These are phyloP conservation scores for Sebastes glaucus DNA, from an alignment of 2,797 vertebrate genomes.

Conservation along the genomic window DNA sequence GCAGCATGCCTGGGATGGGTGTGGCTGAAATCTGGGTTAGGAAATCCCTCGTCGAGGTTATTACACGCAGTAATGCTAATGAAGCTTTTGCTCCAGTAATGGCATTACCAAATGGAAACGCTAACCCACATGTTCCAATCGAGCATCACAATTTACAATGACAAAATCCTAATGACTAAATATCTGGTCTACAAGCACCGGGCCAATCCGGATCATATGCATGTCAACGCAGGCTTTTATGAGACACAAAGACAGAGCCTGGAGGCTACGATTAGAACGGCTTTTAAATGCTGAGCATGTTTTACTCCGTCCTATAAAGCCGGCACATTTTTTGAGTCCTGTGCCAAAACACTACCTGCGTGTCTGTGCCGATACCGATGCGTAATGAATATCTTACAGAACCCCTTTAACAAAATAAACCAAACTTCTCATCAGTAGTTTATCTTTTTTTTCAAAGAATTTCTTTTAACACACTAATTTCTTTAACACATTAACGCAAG, in stretches of 20 bases:
- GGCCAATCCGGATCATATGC: conserved; percentile 29
- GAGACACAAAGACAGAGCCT: conserved; percentile 9
- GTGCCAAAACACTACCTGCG: neutral
- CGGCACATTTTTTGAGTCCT: neutral
- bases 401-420: neutral
- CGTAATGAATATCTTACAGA: neutral
- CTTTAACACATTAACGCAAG: neutral
- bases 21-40: conserved; percentile 73
- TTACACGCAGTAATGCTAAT: conserved; percentile 71
- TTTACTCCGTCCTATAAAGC: neutral
- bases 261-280: neutral
- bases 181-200: conserved; percentile 10
- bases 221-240: conserved; percentile 21
- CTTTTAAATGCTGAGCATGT: neutral
- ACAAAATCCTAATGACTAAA: conserved; percentile 54
- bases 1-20: conserved; percentile 57
- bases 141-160: conserved; percentile 45
- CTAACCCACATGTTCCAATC: conserved; percentile 46
- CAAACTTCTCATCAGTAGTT: neutral
- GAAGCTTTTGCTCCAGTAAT: conserved; percentile 64
- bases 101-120: conserved; percentile 55
- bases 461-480: too few relatives aligned
- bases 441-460: neutral
- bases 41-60: conserved; percentile 70
- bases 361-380: neutral